These are phyloP conservation scores for Stylophora pistillata DNA, from an alignment of 64 coral and sea anemone species.

Conservation along the genomic window DNA sequence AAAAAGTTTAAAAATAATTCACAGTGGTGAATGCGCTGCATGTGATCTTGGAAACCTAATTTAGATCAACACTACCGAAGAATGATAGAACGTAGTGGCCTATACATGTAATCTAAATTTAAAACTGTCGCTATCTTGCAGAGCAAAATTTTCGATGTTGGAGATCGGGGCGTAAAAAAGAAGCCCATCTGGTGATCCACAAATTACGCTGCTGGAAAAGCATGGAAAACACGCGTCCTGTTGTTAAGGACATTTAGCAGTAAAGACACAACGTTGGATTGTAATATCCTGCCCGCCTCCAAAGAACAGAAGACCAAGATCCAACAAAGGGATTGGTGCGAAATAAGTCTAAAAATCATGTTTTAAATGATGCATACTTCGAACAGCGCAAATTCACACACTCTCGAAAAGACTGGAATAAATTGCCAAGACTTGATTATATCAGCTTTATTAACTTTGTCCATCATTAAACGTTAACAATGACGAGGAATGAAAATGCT, in stretches of 20 bases:
- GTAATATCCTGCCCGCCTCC: not conserved
- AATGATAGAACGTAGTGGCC: too few relatives aligned
- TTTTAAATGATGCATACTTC: not conserved
- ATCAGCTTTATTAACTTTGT: not conserved
- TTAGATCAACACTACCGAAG: not conserved
- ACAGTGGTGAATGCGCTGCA: not conserved
- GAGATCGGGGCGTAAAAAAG: not conserved
- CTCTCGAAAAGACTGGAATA: not conserved
- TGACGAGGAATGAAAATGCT: too few relatives aligned
- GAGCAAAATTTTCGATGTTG: slow-evolving; percentile 12
- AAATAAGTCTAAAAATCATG: not conserved
- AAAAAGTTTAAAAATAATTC: slow-evolving; percentile 9
- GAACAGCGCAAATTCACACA: not conserved
- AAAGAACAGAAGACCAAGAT: not conserved
- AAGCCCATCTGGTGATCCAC: slow-evolving; percentile 16
- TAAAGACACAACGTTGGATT: not conserved
- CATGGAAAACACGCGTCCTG: not conserved
- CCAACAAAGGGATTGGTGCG: not conserved
- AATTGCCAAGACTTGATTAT: not conserved
- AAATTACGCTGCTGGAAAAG: not conserved
- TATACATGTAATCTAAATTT: not conserved
- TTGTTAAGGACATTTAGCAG: not conserved
- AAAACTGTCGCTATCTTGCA: not conserved
- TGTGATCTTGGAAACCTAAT: not conserved
- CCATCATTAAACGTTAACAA: too few relatives aligned